A percentile compares a stretch with the other conserved stretches of the same genome.
Conservation (phyloP, 2,888 invertebrate genomes). For the Tenthredo distinguenda region DNA sequence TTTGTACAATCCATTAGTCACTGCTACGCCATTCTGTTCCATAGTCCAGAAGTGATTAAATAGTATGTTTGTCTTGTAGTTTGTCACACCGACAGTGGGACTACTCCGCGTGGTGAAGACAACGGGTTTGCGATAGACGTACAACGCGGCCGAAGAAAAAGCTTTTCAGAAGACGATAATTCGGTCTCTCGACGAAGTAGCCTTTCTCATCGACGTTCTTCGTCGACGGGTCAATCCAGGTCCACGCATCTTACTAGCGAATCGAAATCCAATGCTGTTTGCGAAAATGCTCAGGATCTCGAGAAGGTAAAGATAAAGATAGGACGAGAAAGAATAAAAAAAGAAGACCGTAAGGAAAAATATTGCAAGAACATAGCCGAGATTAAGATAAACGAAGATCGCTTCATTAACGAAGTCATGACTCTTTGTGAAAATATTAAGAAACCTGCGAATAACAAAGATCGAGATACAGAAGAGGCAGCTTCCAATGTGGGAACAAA, state of each 20-base stretch:
- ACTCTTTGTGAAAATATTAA: neutral
- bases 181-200: neutral
- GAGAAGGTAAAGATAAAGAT: neutral
- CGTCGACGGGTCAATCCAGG: neutral
- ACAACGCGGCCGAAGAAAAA: neutral
- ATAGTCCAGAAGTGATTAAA: conserved; percentile 5
- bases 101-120: neutral
- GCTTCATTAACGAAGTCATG: neutral
- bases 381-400: neutral
- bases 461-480: neutral
- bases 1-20: neutral
- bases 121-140: conserved; percentile 16
- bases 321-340: neutral
- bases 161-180: neutral
- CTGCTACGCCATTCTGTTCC: neutral
- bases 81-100: neutral
- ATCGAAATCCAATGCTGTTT: neutral
- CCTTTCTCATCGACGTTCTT: neutral
- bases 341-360: neutral
- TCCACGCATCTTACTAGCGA: conserved; percentile 22
- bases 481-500: neutral
- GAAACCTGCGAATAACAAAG: neutral
- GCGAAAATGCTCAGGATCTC: conserved; percentile 19
- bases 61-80: neutral
- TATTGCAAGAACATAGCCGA: neutral